Evolutionary conservation across 1,140 invertebrate species (phyloP).

Genomic region (Dryas iulia): DNA sequence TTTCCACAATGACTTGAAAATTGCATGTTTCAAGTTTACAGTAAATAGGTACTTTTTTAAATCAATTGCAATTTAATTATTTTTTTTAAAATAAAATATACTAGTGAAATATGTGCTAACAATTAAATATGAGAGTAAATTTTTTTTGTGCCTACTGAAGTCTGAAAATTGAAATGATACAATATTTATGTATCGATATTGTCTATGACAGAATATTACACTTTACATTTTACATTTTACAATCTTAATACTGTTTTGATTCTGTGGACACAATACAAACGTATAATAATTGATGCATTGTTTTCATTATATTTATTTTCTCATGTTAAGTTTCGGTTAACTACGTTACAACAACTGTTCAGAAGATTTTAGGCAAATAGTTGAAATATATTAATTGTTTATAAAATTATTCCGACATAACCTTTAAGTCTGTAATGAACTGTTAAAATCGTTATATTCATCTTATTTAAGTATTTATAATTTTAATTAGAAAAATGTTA

Average conservation of each 20-base stretch:
- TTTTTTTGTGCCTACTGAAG: too few relatives aligned
- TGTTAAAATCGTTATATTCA: constrained; percentile 14
- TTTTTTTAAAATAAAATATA: too few relatives aligned
- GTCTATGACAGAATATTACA: background rate
- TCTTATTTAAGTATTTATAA: constrained; percentile 5
- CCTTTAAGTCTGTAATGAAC: constrained; percentile 44
- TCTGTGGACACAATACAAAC: constrained; percentile 50
- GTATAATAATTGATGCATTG: constrained; percentile 46
- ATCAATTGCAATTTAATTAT: too few relatives aligned
- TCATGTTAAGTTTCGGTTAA: constrained; percentile 35
- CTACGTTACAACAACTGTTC: background rate
- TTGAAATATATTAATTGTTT: constrained; percentile 25
- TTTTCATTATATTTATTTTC: constrained; percentile 47
- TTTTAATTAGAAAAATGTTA: constrained; percentile 35
- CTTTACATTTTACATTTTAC: constrained; percentile 15
- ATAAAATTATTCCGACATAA: constrained; percentile 56
- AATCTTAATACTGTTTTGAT: constrained; percentile 23
- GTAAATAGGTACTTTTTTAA: too few relatives aligned
- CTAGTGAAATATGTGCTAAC: too few relatives aligned
- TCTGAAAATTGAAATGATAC: too few relatives aligned
- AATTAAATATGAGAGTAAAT: too few relatives aligned
- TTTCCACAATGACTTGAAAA: too few relatives aligned
- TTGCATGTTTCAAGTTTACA: too few relatives aligned
- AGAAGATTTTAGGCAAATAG: constrained; percentile 7
- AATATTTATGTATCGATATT: background rate